Conservation (phyloP, 2,888 invertebrate genomes). For the Strigamia transsilvanica region DNA sequence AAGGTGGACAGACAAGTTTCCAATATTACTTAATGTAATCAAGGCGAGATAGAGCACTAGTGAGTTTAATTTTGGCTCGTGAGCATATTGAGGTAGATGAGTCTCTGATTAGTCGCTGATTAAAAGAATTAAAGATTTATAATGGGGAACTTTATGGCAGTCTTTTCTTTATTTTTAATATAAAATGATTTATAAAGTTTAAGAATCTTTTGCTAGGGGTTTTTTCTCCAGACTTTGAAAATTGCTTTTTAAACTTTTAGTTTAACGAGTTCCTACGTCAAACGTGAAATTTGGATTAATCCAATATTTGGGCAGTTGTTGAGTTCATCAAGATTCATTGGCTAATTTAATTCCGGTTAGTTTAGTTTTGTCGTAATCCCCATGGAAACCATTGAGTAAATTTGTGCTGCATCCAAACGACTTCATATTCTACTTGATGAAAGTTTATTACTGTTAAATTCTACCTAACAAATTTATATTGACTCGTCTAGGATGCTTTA, state of each 20-base stretch:
- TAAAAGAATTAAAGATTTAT: background rate
- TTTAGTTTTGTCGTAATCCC: too few species aligned
- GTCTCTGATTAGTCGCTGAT: background rate
- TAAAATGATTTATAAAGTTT: too few species aligned
- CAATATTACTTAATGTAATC: constrained; percentile 31
- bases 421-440: background rate
- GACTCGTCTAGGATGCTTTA: too few species aligned
- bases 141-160: too few species aligned
- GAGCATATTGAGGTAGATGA: background rate
- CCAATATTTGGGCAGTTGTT: background rate
- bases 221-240: background rate
- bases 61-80: background rate
- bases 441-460: too few species aligned
- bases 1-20: constrained; percentile 7
- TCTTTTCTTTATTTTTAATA: too few species aligned
- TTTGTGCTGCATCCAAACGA: constrained; percentile 1
- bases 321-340: constrained; percentile 1
- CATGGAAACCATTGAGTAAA: background rate
- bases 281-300: background rate
- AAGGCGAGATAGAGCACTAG: background rate
- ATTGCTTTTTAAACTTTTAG: too few species aligned
- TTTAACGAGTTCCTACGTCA: too few species aligned
- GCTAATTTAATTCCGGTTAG: background rate
- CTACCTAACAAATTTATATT: too few species aligned
- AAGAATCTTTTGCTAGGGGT: too few species aligned